Percentiles rank a stretch among this genome's conserved stretches.
Conservation (phyloP, 23 tunicate species). For the Trididemnum clinides region DNA sequence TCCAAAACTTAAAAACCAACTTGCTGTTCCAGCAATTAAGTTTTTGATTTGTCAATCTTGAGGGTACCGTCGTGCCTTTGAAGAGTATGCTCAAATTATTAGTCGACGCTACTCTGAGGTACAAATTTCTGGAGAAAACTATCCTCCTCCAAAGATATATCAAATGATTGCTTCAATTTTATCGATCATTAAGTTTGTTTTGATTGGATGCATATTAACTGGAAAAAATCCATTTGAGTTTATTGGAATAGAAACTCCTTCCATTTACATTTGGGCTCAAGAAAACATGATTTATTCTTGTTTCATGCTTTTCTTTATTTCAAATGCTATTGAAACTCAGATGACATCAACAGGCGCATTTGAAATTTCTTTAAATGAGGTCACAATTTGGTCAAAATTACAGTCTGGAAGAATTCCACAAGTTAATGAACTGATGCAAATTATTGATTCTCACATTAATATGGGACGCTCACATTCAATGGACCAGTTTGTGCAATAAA, state of each 20-base stretch:
- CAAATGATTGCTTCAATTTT: constrained; percentile 80
- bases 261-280: constrained; percentile 70
- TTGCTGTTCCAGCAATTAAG: constrained; percentile 75
- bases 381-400: constrained; percentile 91
- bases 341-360: constrained; percentile 96
- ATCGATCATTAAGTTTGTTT: constrained; percentile 64
- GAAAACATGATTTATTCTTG: constrained; percentile 92
- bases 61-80: constrained; percentile 93
- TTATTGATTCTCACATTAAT: constrained; percentile 79
- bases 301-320: constrained; percentile 84
- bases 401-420: constrained; percentile 88
- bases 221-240: constrained; percentile 70
- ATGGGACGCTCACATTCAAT: constrained; percentile 8
- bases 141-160: constrained; percentile 85
- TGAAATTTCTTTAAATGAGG: constrained; percentile 82
- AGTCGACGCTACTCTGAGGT: constrained; percentile 87
- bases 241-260: constrained; percentile 81
- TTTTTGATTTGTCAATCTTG: constrained; percentile 90
- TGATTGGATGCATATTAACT: constrained; percentile 77
- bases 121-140: constrained; percentile 80
- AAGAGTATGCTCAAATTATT: constrained; percentile 78
- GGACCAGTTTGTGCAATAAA: constrained; percentile 28
- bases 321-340: constrained; percentile 96
- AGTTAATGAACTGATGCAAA: constrained; percentile 84
- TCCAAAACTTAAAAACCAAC: constrained; percentile 61